A percentile compares a stretch with the other conserved stretches of the same genome.
Evolutionary conservation across 2,888 invertebrate genomes (phyloP).

Genomic region (Mamestra brassicae): DNA sequence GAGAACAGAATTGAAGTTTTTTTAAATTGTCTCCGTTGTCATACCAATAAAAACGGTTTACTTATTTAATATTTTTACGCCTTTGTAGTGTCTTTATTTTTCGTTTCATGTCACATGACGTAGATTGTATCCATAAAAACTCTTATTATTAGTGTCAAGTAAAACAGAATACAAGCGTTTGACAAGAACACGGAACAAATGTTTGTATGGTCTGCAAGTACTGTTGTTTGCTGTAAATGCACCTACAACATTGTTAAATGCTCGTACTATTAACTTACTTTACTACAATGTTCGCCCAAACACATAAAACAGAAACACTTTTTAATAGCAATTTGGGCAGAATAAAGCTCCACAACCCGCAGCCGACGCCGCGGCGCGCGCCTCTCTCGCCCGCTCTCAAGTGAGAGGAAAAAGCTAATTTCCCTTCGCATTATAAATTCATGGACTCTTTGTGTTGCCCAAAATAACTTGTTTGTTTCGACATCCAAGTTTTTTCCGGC

Average conservation of each 20-base stretch:
- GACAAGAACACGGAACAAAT: background rate
- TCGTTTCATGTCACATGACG: background rate
- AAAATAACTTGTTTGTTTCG: conserved; percentile 88
- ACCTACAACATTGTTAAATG: background rate
- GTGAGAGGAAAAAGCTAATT: conserved; percentile 86
- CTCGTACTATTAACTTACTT: background rate
- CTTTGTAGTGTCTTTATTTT: background rate
- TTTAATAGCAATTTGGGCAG: conserved; percentile 24
- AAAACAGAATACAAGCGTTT: background rate
- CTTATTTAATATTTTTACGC: background rate
- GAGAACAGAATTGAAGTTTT: conserved; percentile 22
- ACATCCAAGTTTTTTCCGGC: conserved; percentile 76
- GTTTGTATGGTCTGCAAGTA: background rate
- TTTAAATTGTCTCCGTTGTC: conserved; percentile 26
- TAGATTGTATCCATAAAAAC: too few relatives aligned
- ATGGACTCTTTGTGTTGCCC: conserved; percentile 85
- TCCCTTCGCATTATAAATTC: conserved; percentile 87
- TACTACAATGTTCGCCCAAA: background rate
- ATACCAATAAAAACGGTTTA: conserved; percentile 14
- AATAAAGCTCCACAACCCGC: conserved; percentile 2
- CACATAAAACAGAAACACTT: conserved; percentile 3
- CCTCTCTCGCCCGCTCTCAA: conserved; percentile 56
- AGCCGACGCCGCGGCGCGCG: conserved; percentile 14
- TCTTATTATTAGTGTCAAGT: background rate
- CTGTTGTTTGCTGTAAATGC: background rate